Base-by-base conservation (phyloP, 1,140 invertebrate species). In the Chlorops oryzae region DNA sequence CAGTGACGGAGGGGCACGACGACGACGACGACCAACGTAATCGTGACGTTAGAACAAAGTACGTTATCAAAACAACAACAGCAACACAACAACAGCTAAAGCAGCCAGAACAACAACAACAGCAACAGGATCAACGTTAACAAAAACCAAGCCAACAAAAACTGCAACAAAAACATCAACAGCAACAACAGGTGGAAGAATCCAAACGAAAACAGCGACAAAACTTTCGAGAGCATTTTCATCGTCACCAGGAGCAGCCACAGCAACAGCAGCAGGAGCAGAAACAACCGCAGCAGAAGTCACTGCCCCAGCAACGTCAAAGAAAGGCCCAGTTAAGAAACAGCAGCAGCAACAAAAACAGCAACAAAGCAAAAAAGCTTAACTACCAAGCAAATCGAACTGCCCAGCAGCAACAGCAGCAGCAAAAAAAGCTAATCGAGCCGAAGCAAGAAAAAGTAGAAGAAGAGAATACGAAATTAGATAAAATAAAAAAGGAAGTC, bases 1-100 rank as follows among this genome's bases (percentile, higher is more conserved):
- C 69, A 72, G 64, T 72, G 70, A 72, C 69, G 70, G 70, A 72
- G 70, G 70, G 70, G 67, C 67, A 72, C 59, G 58, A 65, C 62
- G 61, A 59, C n/a, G n/a, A n/a, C n/a, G n/a, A n/a, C n/a, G n/a
- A n/a, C n/a, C n/a, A n/a, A n/a, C n/a, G n/a, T n/a, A n/a, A n/a
- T n/a, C n/a, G n/a, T n/a, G n/a, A n/a, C n/a, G n/a, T n/a, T n/a
- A n/a, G n/a, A n/a, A n/a, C n/a, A n/a, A n/a, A n/a, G n/a, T n/a
- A n/a, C n/a, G n/a, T n/a, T n/a, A n/a, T n/a, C n/a, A n/a, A n/a
- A n/a, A n/a, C n/a, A n/a, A n/a, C n/a, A n/a, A n/a, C 61, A 65
- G 60, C 54, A 65, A 54, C 57, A 61, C 51, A 50, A 51, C 43
- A 57, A 54, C 51, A 55, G 34, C 56, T 45, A 50, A 57, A 47